A percentile compares a stretch with the other conserved stretches of the same genome.
Evolutionary conservation across 2,797 vertebrate genomes (phyloP).

Genomic region (Phoebastria nigripes): DNA sequence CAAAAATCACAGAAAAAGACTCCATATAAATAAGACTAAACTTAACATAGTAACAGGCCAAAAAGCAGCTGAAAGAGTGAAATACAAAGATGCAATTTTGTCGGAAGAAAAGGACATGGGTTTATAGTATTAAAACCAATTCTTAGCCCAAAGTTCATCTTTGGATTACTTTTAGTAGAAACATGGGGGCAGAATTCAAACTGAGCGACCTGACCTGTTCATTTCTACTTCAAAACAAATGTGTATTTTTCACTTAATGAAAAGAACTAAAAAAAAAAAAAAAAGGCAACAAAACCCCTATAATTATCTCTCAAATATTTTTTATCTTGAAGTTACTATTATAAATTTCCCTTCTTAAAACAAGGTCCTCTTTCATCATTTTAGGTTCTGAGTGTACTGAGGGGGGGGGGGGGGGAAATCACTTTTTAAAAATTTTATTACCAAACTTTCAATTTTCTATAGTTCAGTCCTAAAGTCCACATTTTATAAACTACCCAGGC

Average conservation of each 20-base stretch:
- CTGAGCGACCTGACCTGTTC: background rate
- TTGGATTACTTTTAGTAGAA: background rate
- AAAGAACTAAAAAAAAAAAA: background rate
- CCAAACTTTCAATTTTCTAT: background rate
- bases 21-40: background rate
- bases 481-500: background rate
- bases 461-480: background rate
- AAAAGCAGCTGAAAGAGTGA: background rate
- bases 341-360: background rate
- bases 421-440: background rate
- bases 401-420: too few relatives aligned
- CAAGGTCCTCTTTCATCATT: background rate
- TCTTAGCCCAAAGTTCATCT: background rate
- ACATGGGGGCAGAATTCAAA: background rate
- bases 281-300: background rate
- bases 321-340: background rate
- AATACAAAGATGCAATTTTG: background rate
- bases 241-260: background rate
- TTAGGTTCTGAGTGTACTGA: background rate
- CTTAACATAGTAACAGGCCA: background rate
- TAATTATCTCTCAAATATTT: background rate
- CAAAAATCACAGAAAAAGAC: background rate
- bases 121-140: background rate
- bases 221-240: background rate
- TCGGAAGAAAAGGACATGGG: fast-evolving